phyloP scores from a whole-genome alignment of 2,113 vertebrate genomes.

The Lynx canadensis region DNA sequence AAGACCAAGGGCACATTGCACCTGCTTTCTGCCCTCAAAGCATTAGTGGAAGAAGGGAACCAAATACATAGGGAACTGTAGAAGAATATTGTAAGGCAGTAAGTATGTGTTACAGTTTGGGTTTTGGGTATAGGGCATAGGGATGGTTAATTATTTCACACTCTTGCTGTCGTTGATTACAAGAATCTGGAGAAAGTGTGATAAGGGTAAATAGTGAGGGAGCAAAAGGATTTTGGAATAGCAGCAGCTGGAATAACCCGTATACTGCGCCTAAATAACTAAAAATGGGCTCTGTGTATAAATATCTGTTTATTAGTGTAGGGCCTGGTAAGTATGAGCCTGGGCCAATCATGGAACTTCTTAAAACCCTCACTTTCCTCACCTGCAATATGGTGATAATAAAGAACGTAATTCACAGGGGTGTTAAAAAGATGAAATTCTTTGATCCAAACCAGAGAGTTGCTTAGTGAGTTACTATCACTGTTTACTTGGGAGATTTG shows the following conservation, averaged over 20 bases:
- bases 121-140: background rate
- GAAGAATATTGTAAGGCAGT: background rate
- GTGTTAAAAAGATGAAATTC: background rate
- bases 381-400: background rate
- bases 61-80: background rate
- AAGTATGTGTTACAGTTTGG: background rate
- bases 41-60: background rate
- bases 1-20: background rate
- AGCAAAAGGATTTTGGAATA: background rate
- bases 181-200: background rate
- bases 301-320: background rate
- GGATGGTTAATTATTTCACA: background rate
- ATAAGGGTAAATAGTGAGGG: background rate
- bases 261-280: background rate
- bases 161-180: background rate
- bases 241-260: background rate
- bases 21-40: background rate
- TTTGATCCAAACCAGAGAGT: background rate
- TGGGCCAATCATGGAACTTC: background rate
- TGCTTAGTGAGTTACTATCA: background rate
- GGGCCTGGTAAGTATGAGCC: background rate
- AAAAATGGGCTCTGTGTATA: background rate
- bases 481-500: background rate
- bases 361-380: background rate
- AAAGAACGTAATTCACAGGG: background rate